These are phyloP conservation scores for Drosophila merina DNA, from an alignment of 2,888 invertebrate genomes.

Conservation along the genomic window DNA sequence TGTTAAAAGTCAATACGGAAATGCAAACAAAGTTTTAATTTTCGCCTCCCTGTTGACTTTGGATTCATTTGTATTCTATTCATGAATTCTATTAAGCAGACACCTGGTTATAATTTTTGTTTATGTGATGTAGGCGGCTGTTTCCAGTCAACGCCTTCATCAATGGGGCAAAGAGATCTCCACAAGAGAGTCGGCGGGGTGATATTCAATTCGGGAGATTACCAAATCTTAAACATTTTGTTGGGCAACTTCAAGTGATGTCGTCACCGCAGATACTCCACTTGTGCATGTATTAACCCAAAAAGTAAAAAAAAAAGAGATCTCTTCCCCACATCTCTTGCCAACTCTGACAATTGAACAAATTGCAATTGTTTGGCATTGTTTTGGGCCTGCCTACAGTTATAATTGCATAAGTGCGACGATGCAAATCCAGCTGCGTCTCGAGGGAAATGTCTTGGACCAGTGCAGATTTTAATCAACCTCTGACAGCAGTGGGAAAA, in stretches of 20 bases:
- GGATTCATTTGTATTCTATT: constrained; percentile 25
- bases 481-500: constrained; percentile 34
- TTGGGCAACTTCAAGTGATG: constrained; percentile 39
- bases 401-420: constrained; percentile 74
- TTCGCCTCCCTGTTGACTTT: constrained; percentile 5
- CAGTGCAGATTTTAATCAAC: constrained; percentile 26
- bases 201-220: constrained; percentile 32
- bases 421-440: constrained; percentile 33
- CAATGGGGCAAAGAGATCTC: constrained; percentile 6
- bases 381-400: constrained; percentile 56
- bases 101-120: constrained; percentile 35
- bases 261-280: constrained; percentile 43
- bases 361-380: constrained; percentile 44
- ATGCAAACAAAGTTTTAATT: background rate
- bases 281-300: constrained; percentile 44
- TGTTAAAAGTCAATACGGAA: background rate
- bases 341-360: constrained; percentile 39
- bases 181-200: constrained; percentile 3
- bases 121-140: constrained; percentile 34
- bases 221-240: constrained; percentile 41
- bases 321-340: constrained; percentile 28
- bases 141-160: constrained; percentile 39
- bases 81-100: constrained; percentile 38
- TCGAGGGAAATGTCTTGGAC: background rate
- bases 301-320: constrained; percentile 32